Evolutionary conservation across 2,113 vertebrate species (phyloP).

Genomic region (Raja brachyura): DNA sequence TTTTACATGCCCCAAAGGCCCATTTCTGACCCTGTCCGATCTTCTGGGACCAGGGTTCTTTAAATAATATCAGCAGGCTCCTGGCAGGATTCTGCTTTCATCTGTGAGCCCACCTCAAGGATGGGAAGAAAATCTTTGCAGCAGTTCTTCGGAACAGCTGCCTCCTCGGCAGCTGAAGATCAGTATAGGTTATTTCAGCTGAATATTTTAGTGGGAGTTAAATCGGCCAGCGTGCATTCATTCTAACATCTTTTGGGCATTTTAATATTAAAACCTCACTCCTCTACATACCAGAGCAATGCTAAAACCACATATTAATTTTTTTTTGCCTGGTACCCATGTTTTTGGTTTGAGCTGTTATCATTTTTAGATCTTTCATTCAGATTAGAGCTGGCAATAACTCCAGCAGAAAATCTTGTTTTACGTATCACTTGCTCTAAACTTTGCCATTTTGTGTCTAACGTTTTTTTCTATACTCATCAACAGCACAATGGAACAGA

Average conservation of each 20-base stretch:
- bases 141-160: background rate
- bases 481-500: background rate
- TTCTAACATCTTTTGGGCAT: background rate
- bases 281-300: no score
- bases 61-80: conserved; percentile 14
- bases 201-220: background rate
- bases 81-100: background rate
- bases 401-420: background rate
- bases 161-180: background rate
- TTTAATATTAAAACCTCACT: background rate
- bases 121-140: conserved; percentile 3
- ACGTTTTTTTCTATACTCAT: background rate
- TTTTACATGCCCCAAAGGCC: background rate
- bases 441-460: background rate
- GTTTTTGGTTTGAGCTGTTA: background rate
- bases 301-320: background rate
- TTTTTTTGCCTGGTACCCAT: no score
- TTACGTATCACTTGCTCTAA: background rate
- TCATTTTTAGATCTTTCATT: background rate
- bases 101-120: background rate
- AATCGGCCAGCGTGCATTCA: background rate
- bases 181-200: background rate
- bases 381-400: no score
- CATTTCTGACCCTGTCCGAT: background rate
- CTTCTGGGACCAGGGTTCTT: conserved; percentile 2